A percentile compares a stretch with the other conserved stretches of the same genome.
Evolutionary conservation across 2,888 invertebrate genomes (phyloP).

Genomic region (Tetranychus truncatus): DNA sequence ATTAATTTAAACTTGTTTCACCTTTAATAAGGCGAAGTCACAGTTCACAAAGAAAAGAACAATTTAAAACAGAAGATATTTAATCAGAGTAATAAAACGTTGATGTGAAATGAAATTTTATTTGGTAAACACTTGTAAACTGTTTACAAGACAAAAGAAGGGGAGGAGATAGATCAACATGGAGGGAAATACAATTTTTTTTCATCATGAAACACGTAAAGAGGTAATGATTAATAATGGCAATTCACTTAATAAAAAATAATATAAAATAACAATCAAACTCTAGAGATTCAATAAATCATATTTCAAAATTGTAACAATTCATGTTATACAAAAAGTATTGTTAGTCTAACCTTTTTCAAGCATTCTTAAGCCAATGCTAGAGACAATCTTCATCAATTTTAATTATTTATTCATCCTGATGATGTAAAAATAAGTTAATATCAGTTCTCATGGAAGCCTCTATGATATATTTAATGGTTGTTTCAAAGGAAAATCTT

Average conservation of each 20-base stretch:
- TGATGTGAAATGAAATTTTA: neutral
- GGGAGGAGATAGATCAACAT: neutral
- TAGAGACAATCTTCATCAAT: too few species aligned
- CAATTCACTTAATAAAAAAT: neutral
- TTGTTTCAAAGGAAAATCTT: constrained; percentile 9
- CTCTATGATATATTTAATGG: neutral
- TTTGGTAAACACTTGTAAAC: neutral
- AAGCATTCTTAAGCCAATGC: too few species aligned
- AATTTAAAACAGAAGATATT: neutral
- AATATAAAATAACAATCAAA: too few species aligned
- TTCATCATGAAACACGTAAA: neutral
- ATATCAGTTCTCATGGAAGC: too few species aligned
- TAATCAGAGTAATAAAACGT: neutral
- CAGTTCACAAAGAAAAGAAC: neutral
- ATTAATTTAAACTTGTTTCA: neutral
- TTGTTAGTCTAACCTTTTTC: too few species aligned
- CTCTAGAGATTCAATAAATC: too few species aligned
- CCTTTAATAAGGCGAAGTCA: too few species aligned
- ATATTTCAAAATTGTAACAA: too few species aligned
- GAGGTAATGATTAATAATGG: neutral
- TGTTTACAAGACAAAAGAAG: neutral
- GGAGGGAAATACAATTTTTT: neutral
- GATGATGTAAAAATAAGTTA: too few species aligned
- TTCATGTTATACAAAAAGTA: too few species aligned
- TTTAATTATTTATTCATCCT: too few species aligned